These are phyloP conservation scores for Scolanthus callimorphus DNA, from an alignment of 92 coral and sea anemone species.

Conservation along the genomic window DNA sequence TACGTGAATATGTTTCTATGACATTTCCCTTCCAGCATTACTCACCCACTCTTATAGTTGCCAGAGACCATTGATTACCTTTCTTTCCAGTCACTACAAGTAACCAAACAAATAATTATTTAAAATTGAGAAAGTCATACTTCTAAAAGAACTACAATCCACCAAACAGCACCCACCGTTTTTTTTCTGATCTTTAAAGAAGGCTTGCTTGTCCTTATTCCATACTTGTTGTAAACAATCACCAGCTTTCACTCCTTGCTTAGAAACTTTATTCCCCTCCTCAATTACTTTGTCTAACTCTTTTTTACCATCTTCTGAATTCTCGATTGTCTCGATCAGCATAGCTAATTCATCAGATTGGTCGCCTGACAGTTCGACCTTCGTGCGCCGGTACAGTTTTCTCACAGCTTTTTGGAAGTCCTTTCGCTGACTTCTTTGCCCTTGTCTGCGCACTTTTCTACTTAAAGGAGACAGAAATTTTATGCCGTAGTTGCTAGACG, in stretches of 20 bases:
- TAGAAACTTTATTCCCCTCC: slow-evolving; percentile 5
- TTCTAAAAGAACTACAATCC: not conserved
- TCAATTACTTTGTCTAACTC: slow-evolving; percentile 7
- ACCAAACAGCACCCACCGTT: no score
- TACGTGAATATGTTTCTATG: no score
- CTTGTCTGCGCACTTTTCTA: not conserved
- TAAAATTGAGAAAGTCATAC: no score
- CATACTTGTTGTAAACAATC: not conserved
- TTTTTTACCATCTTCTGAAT: slow-evolving; percentile 7
- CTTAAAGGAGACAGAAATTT: not conserved
- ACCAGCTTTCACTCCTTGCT: slow-evolving; percentile 3
- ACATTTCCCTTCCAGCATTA: not conserved
- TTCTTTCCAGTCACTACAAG: slow-evolving; percentile 22
- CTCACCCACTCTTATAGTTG: slow-evolving; percentile 33
- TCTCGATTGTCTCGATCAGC: slow-evolving; percentile 16
- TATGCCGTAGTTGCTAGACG: not conserved
- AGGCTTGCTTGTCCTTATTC: not conserved
- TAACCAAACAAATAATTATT: no score
- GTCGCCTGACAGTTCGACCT: not conserved
- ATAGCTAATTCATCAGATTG: not conserved
- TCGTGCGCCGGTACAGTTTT: not conserved
- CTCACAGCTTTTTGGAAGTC: not conserved
- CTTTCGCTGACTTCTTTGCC: not conserved
- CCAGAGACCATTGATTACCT: slow-evolving; percentile 28
- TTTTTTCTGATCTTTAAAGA: not conserved